A percentile compares a stretch with the other conserved stretches of the same genome.
These are phyloP conservation scores for Sminthurinus aureus DNA, from an alignment of 2,888 invertebrate species.

Conservation along the genomic window DNA sequence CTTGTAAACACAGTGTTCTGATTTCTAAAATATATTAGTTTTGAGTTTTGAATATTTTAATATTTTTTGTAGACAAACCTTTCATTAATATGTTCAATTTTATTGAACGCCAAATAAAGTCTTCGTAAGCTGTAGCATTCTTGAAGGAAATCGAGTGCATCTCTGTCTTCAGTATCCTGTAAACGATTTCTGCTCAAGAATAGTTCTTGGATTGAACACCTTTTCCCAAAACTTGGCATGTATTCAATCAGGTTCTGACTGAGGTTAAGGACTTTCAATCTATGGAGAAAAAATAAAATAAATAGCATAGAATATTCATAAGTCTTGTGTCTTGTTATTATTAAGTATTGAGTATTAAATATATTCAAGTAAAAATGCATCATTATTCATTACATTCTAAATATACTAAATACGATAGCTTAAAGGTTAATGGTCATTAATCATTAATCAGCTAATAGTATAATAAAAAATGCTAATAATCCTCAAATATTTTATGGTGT, in stretches of 20 bases:
- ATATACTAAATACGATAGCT: no score
- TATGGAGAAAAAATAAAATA: conserved; percentile 58
- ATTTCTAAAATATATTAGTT: no score
- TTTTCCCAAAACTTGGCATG: conserved; percentile 58
- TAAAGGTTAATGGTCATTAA: no score
- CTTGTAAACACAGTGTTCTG: no score
- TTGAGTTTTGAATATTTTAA: no score
- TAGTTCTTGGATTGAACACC: conserved; percentile 56
- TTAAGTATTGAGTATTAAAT: background rate
- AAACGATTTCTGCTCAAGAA: conserved; percentile 57
- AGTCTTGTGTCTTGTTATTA: no score
- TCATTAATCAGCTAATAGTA: no score
- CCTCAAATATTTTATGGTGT: no score
- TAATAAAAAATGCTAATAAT: no score
- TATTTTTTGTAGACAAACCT: conserved; percentile 42
- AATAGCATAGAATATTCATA: conserved; percentile 11
- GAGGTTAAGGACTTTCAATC: conserved; percentile 75
- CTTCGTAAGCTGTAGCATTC: conserved; percentile 55
- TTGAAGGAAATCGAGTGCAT: conserved; percentile 56
- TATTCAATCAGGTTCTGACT: conserved; percentile 72
- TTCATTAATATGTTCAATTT: conserved; percentile 58
- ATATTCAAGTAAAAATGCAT: background rate
- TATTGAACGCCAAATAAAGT: conserved; percentile 57
- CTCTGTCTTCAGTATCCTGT: conserved; percentile 58
- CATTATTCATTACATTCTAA: no score